These are phyloP conservation scores for Littorina saxatilis DNA, from an alignment of 1,140 invertebrate genomes.

Conservation along the genomic window DNA sequence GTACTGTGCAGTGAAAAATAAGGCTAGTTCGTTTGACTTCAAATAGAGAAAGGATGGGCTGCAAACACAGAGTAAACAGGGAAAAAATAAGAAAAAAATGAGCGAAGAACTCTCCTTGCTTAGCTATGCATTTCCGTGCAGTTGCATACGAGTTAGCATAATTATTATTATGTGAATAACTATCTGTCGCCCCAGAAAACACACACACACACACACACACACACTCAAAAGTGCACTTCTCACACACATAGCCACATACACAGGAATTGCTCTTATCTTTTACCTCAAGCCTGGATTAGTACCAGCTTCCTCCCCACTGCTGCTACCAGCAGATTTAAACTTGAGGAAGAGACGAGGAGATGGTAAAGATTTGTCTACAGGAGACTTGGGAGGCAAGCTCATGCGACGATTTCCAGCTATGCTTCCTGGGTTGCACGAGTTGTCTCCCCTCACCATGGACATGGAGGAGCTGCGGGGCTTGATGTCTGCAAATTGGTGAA, in stretches of 20 bases:
- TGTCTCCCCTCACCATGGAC: constrained; percentile 32
- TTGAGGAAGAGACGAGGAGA: constrained; percentile 80
- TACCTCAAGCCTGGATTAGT: constrained; percentile 30
- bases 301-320: constrained; percentile 17
- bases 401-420: constrained; percentile 32
- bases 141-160: too few relatives aligned
- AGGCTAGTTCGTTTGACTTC: too few relatives aligned
- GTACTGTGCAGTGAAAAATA: too few relatives aligned
- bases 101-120: too few relatives aligned
- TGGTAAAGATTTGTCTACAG: constrained; percentile 67
- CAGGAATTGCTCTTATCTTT: too few relatives aligned
- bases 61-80: too few relatives aligned
- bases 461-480: constrained; percentile 40
- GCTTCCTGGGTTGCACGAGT: constrained; percentile 16
- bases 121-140: too few relatives aligned
- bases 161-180: too few relatives aligned
- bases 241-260: too few relatives aligned
- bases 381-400: constrained; percentile 56
- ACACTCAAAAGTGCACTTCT: background rate
- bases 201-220: background rate
- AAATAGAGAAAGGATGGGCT: too few relatives aligned
- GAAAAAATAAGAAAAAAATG: too few relatives aligned
- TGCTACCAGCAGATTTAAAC: constrained; percentile 72
- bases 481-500: constrained; percentile 28
- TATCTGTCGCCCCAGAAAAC: background rate